Percentiles rank a stretch among this genome's conserved stretches.
phyloP scores from a whole-genome alignment of 2,888 invertebrate species.

The Eledone cirrhosa region DNA sequence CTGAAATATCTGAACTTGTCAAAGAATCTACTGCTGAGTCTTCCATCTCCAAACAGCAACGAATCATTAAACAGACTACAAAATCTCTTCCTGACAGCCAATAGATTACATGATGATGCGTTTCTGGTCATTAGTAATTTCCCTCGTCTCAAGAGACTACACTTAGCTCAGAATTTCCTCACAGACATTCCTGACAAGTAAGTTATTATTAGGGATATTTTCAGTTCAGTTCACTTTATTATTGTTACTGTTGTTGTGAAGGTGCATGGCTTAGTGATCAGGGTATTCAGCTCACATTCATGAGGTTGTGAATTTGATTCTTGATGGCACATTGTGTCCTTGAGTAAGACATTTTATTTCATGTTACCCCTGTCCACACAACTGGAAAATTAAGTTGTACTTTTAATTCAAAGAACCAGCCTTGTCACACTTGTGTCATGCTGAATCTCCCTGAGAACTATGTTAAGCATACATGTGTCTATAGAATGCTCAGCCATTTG shows the following conservation, averaged over 20 bases:
- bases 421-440: too few species aligned
- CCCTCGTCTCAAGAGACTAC: slow-evolving; percentile 64
- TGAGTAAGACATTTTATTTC: too few species aligned
- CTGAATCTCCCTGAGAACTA: too few species aligned
- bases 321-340: too few species aligned
- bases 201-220: background rate
- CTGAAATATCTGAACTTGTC: slow-evolving; percentile 66
- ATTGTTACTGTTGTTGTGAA: background rate
- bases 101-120: slow-evolving; percentile 63
- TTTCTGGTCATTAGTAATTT: slow-evolving; percentile 62
- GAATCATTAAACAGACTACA: slow-evolving; percentile 66
- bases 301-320: too few species aligned
- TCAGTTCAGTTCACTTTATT: too few species aligned
- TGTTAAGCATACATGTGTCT: too few species aligned
- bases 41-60: slow-evolving; percentile 62
- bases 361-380: too few species aligned
- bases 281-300: background rate
- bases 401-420: too few species aligned
- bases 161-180: slow-evolving; percentile 67
- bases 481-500: too few species aligned
- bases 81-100: slow-evolving; percentile 65
- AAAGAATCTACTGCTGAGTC: slow-evolving; percentile 57
- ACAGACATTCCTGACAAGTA: slow-evolving; percentile 66
- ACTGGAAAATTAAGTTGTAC: too few species aligned
- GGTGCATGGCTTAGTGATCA: background rate